Conservation (phyloP, 30 jellyfish, hydroid and myxozoan genomes). For the Nemopilema nomurai region DNA sequence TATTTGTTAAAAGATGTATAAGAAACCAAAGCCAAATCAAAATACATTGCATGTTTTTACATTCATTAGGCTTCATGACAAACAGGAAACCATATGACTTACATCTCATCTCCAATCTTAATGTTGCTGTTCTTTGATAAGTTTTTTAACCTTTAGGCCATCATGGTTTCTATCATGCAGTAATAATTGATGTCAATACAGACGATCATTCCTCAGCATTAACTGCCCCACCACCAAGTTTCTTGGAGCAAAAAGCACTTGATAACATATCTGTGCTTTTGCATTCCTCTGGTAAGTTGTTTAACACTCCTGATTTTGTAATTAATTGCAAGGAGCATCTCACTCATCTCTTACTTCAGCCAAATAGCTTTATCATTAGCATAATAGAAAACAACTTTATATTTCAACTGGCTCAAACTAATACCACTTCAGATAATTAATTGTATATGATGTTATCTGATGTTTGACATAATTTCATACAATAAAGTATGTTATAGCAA, state of each 20-base stretch:
- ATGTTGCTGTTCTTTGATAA: neutral
- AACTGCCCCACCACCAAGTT: conserved; percentile 52
- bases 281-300: conserved; percentile 21
- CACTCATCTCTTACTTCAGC: neutral
- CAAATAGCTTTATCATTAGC: too few species aligned
- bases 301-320: neutral
- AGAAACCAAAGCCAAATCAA: too few species aligned
- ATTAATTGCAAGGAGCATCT: neutral
- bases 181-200: conserved; percentile 37
- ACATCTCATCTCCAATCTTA: neutral
- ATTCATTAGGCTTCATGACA: too few species aligned
- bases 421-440: too few species aligned
- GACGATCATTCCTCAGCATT: conserved; percentile 30
- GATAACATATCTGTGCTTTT: conserved; percentile 16
- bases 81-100: too few species aligned
- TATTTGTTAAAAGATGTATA: too few species aligned
- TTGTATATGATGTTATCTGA: too few species aligned
- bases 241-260: conserved; percentile 29
- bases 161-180: conserved; percentile 10
- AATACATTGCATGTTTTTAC: too few species aligned
- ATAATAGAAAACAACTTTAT: too few species aligned
- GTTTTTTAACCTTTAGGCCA: neutral
- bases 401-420: too few species aligned
- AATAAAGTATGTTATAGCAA: too few species aligned
- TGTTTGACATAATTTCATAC: too few species aligned